A percentile compares a stretch with the other conserved stretches of the same genome.
Conservation (phyloP, 2,888 invertebrate genomes). For the Torymus tubicola region DNA sequence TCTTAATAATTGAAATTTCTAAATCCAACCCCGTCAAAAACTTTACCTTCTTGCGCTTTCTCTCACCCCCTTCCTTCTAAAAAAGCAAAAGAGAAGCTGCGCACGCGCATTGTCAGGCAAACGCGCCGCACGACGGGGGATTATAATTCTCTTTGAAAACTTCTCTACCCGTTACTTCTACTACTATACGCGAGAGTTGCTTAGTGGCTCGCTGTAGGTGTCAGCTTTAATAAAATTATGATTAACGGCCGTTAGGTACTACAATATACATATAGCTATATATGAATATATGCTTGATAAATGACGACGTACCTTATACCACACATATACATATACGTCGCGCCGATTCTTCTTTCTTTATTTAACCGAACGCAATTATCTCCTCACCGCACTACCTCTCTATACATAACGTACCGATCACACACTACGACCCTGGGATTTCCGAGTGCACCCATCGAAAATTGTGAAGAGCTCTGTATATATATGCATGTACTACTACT, state of each 20-base stretch:
- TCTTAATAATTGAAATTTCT: background rate
- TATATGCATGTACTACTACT: background rate
- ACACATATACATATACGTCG: no score
- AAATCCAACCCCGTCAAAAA: background rate
- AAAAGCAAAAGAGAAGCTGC: background rate
- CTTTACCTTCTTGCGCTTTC: no score
- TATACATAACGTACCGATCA: no score
- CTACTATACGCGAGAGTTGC: background rate
- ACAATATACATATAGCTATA: no score
- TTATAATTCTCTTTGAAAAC: constrained; percentile 35
- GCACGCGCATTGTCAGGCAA: no score
- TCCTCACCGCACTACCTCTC: no score
- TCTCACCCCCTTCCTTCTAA: background rate
- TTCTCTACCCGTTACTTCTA: constrained; percentile 20
- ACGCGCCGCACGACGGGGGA: background rate
- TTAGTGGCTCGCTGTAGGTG: constrained; percentile 3
- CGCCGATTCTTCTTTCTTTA: no score
- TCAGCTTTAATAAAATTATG: constrained; percentile 49
- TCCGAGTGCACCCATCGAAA: constrained; percentile 16
- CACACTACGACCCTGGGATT: constrained; percentile 18
- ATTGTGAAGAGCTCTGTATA: background rate
- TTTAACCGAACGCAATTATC: no score
- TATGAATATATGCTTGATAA: constrained; percentile 46
- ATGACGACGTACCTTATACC: constrained; percentile 52
- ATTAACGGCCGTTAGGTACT: constrained; percentile 49